Base-by-base conservation (phyloP, 2,888 invertebrate genomes). In the Urechis unicinctus region DNA sequence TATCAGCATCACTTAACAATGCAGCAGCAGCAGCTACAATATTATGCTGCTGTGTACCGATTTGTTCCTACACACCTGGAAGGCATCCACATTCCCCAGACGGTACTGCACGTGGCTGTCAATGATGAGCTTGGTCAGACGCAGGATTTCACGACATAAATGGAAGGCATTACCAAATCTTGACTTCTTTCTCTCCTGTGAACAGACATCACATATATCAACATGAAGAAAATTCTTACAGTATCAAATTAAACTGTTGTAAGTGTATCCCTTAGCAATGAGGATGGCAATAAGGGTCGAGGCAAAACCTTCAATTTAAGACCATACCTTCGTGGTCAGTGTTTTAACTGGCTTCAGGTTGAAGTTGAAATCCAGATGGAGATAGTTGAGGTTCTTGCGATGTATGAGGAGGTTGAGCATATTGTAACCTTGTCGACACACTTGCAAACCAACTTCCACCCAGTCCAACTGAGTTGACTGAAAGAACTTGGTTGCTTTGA, bases 271-370 rank as follows among this genome's bases (percentile, higher is more conserved):
- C 43, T 43, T 41, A 41, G 41, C 13, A 41, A 41, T 41, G 41
- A 41, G 17, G 17, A 13, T 41, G 13, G 17, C 17, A 17, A 41
- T 13, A 41, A 41, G 13, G 41, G 17, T 41, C 17, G 41, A 41
- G 17, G 13, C 41, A 17, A 41, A 17, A 13, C 41, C 13, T n/a
- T n/a, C n/a, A n/a, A n/a, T n/a, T n/a, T n/a, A n/a, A 26, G 24
- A 1, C 52, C 55, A 29, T 61, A 72, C 73, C 76, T 99, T 98
- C 0, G 98, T 99, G 0, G 98, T 99, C 60, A 99, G 82, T 0
- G 98, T 99, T 78, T 99, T 98, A 0, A 99, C 98, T 0, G 98
- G 98, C 77, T 99, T 99, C 79, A 99, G 84, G 79, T 99, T 99
- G 78, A 99, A 99, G 79, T 99, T 99, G 79, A 98, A 99, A 81